Conservation (phyloP, 2,888 invertebrate genomes). For the Sminthurinus aureus region DNA sequence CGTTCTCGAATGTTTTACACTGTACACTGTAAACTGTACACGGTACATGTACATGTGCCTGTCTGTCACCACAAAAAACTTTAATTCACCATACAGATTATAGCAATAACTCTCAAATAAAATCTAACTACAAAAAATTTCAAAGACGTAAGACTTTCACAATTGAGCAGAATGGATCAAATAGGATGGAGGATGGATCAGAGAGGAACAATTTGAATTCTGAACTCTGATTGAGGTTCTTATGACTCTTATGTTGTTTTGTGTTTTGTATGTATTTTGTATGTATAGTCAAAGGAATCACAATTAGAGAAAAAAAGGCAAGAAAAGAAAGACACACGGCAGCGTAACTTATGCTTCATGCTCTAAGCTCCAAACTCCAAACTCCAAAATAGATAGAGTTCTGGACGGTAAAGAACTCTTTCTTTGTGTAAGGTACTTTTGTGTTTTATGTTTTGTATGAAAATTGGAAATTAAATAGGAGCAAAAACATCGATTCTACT, state of each 20-base stretch:
- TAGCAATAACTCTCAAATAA: constrained; percentile 32
- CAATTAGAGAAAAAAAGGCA: not conserved
- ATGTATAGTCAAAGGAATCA: not conserved
- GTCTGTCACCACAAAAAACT: constrained; percentile 16
- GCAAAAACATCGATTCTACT: constrained; percentile 58
- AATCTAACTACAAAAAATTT: constrained; percentile 21
- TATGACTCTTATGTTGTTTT: too few relatives aligned
- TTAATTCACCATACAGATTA: constrained; percentile 39
- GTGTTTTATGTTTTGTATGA: not conserved
- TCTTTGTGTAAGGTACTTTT: not conserved
- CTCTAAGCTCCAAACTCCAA: not conserved
- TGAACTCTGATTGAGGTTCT: too few relatives aligned
- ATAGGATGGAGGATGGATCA: not conserved
- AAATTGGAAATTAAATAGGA: constrained; percentile 47
- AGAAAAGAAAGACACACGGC: constrained; percentile 3
- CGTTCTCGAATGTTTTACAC: not conserved
- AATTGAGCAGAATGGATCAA: not conserved
- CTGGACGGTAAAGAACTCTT: constrained; percentile 2
- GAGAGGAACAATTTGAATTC: too few relatives aligned
- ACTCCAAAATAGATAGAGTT: not conserved
- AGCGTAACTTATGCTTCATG: not conserved
- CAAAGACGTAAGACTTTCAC: not conserved
- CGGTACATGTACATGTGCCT: constrained; percentile 48
- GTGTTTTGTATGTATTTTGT: not conserved
- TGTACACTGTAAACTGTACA: constrained; percentile 41